Evolutionary conservation across 2,113 vertebrate genomes (phyloP).

Genomic region (Pimephales promelas): DNA sequence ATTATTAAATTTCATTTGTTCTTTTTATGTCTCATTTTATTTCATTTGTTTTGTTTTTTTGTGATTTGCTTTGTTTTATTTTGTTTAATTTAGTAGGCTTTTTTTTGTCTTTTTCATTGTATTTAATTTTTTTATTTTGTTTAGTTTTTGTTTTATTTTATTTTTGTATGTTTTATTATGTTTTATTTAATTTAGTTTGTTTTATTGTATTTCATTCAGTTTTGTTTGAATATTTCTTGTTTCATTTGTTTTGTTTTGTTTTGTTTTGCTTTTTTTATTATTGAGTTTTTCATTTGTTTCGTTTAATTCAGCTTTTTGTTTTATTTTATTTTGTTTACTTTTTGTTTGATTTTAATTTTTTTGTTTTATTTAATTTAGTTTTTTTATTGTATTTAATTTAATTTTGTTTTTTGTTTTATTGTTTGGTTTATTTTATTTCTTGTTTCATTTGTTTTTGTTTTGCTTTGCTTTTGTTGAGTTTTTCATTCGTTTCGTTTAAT

Average conservation of each 20-base stretch:
- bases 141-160: neutral
- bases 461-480: neutral
- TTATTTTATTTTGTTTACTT: too few relatives aligned
- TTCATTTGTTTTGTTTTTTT: too few relatives aligned
- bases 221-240: accelerated
- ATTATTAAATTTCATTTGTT: too few relatives aligned
- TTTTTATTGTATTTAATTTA: neutral
- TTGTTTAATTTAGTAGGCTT: too few relatives aligned
- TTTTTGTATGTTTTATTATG: neutral
- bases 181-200: too few relatives aligned
- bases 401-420: too few relatives aligned
- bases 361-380: too few relatives aligned
- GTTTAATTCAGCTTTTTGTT: too few relatives aligned
- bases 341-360: too few relatives aligned
- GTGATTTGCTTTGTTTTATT: too few relatives aligned
- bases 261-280: neutral
- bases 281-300: too few relatives aligned
- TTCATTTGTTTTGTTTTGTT: neutral
- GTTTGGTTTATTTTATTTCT: neutral
- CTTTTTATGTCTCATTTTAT: too few relatives aligned
- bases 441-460: neutral
- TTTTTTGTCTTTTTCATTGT: neutral
- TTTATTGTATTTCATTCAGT: neutral
- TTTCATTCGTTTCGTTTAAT: neutral
- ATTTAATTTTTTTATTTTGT: neutral